phyloP scores from a whole-genome alignment of 2,888 invertebrate genomes.

The Cecidostiba fungosa region DNA sequence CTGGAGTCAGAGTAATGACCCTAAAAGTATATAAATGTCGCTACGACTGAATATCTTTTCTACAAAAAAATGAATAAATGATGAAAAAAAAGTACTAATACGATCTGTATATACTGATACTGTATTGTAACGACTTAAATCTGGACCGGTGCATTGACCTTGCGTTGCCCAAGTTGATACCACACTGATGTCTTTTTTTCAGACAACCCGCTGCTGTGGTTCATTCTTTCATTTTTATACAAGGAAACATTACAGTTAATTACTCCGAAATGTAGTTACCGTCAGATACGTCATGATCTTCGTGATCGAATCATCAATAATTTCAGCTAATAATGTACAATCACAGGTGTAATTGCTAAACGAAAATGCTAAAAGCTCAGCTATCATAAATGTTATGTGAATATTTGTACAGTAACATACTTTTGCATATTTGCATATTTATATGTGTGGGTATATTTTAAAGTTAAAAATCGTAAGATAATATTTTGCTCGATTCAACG shows the following conservation, averaged over 20 bases:
- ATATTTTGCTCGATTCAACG: too few relatives aligned
- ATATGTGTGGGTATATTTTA: too few relatives aligned
- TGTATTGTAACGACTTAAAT: background rate
- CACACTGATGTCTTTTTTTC: background rate
- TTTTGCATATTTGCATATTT: too few relatives aligned
- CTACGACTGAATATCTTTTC: background rate
- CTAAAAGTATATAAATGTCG: background rate
- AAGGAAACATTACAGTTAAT: background rate
- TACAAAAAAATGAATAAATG: too few relatives aligned
- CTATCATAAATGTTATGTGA: too few relatives aligned
- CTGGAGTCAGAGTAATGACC: background rate
- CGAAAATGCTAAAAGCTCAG: background rate
- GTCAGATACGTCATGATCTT: background rate
- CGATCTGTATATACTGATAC: too few relatives aligned
- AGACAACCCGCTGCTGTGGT: background rate
- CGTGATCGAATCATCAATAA: background rate
- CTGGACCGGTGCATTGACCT: background rate
- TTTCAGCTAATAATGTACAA: background rate
- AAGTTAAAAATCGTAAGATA: too few relatives aligned
- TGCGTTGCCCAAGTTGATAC: background rate
- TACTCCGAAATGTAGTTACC: background rate
- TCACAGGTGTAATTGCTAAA: conserved; percentile 1
- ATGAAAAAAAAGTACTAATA: background rate
- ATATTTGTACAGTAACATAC: too few relatives aligned
- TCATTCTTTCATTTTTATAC: background rate